Base-by-base conservation (phyloP, 2,797 vertebrate genomes). In the Pangasius mekongensis region DNA sequence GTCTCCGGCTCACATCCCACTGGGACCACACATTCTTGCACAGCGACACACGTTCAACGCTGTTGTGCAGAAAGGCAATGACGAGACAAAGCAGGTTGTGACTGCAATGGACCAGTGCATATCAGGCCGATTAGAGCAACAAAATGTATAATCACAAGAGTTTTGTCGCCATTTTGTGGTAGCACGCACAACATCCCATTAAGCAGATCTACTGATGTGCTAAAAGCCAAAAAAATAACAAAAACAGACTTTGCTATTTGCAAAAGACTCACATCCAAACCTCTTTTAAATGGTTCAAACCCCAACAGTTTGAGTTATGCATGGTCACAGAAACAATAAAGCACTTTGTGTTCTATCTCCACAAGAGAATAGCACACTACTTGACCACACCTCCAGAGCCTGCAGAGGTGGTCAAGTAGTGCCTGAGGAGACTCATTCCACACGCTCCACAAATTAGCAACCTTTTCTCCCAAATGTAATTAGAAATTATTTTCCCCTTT, bases 381-480 rank as follows among this genome's bases (percentile, higher is more conserved):
- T 43, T 7, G 43, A 43, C 58, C 49, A 89, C 90, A 89, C 86
- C 60, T 60, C 1, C 27, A 33, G 90, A 90, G 87, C 30, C 60
- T 85, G 56, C 16, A 30, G 76, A 66, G 69, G 81, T 39, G 86
- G 60, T 66, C 81, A 66, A 66, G n/a, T 18, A 43, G 27, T 20
- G 39, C 27, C 80, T 47, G 8, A 83, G 54, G 78, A 60, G 6
- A 81, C 27, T 71, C 69, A 56, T n/a, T 80, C 74, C 73, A 74
- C 64, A 84, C 74, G 71, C 66, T 85, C 18, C 89, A 88, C 89
- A 92, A 92, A 95, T 94, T 94, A 94, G n/a, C 87, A 13, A 64
- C 89, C 47, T 86, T 92, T 90, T 69, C 84, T 86, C 84, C 69
- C 78, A 91, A 94, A 93, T 91, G 92, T 92, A 94, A 95, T 94